Evolutionary conservation across 2,888 invertebrate genomes (phyloP).

Genomic region (Congeria kusceri): DNA sequence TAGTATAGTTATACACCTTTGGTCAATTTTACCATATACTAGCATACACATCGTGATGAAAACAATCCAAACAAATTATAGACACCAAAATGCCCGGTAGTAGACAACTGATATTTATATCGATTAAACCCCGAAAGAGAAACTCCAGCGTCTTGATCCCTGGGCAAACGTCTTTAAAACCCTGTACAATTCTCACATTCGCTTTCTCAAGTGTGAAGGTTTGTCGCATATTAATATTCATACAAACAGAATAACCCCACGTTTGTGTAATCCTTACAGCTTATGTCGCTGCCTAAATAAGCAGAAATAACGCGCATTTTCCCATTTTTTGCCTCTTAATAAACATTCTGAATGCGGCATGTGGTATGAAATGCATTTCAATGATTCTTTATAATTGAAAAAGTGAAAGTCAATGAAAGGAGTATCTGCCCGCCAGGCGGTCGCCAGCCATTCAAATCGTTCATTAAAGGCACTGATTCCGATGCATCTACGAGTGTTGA

Average conservation of each 20-base stretch:
- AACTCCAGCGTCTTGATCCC: no score
- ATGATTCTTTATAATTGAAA: slow-evolving; percentile 60
- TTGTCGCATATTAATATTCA: slow-evolving; percentile 51
- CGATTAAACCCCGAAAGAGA: no score
- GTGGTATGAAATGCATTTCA: slow-evolving; percentile 51
- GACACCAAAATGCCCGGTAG: no score
- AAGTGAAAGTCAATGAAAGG: slow-evolving; percentile 56
- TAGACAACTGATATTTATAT: no score
- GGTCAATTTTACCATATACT: no score
- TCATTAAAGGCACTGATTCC: slow-evolving; percentile 38
- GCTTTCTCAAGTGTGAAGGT: slow-evolving; percentile 50
- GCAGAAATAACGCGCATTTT: slow-evolving; percentile 51
- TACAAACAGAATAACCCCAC: slow-evolving; percentile 40
- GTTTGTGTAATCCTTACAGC: slow-evolving; percentile 4
- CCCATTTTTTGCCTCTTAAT: slow-evolving; percentile 53
- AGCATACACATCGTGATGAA: no score
- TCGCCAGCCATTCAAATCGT: slow-evolving; percentile 37
- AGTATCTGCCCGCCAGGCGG: slow-evolving; percentile 38
- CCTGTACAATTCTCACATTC: slow-evolving; percentile 5
- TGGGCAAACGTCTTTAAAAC: no score
- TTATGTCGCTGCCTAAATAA: slow-evolving; percentile 22
- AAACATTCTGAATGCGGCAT: slow-evolving; percentile 41
- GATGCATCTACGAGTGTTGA: not conserved
- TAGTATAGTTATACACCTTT: no score
- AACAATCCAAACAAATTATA: no score